Conservation (phyloP, 2,797 vertebrate species). For the Tamandua tetradactyla region DNA sequence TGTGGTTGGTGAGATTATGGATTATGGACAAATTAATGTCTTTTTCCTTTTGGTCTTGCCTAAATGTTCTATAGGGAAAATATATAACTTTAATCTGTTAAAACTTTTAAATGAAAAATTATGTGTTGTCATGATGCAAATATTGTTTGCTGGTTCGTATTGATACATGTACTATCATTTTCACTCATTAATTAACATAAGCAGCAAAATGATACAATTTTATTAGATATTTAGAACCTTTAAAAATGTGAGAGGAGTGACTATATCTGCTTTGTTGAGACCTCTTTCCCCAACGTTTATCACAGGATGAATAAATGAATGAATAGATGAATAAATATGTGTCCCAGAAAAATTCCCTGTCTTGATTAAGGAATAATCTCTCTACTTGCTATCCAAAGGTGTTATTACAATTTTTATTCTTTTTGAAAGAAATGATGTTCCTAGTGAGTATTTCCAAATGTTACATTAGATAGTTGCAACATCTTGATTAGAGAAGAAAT, state of each 20-base stretch:
- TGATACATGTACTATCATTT: neutral
- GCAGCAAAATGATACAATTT: neutral
- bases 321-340: neutral
- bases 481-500: neutral
- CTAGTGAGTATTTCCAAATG: too few relatives aligned
- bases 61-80: neutral
- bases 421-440: too few relatives aligned
- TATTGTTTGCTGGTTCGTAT: neutral
- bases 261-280: neutral
- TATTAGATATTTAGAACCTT: constrained; percentile 11
- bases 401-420: neutral
- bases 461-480: neutral
- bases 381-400: neutral
- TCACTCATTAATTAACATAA: neutral
- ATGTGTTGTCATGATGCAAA: neutral
- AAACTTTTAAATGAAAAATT: neutral
- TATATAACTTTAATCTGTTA: neutral
- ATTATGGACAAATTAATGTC: neutral
- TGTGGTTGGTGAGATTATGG: neutral
- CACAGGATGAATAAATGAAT: neutral
- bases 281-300: neutral
- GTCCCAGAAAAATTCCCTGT: neutral
- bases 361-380: constrained; percentile 10
- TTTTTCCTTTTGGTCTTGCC: neutral
- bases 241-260: neutral